These are phyloP conservation scores for Pachypanchax playfairii DNA, from an alignment of 2,113 vertebrate genomes.

Conservation along the genomic window DNA sequence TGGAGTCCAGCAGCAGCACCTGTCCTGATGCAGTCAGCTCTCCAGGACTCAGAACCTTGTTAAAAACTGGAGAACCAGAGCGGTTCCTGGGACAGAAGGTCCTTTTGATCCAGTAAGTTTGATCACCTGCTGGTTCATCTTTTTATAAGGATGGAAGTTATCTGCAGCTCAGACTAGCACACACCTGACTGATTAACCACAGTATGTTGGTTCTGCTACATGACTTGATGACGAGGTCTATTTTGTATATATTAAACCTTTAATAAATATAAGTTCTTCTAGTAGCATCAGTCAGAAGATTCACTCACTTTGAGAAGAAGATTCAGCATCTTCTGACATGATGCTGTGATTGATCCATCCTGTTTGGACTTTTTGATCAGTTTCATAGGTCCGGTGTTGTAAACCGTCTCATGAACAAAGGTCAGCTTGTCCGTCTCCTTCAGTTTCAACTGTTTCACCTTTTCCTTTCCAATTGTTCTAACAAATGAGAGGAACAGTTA, in stretches of 20 bases:
- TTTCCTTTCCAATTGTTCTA: neutral
- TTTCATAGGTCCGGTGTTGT: conserved; percentile 6
- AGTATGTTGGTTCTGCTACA: neutral
- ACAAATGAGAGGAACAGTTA: neutral
- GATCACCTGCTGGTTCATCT: no score
- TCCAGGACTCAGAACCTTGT: no score
- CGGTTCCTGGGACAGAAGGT: no score
- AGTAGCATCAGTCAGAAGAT: neutral
- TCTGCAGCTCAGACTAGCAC: no score
- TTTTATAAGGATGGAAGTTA: no score
- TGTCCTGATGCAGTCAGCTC: no score
- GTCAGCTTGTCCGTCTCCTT: neutral
- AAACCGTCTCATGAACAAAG: neutral
- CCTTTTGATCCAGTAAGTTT: no score
- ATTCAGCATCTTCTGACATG: conserved; percentile 4
- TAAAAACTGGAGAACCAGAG: no score
- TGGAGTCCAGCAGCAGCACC: no score
- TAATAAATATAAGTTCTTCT: neutral
- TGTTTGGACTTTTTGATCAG: neutral
- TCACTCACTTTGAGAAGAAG: conserved; percentile 12
- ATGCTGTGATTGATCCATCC: conserved; percentile 6
- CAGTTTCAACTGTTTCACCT: neutral
- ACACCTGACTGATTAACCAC: no score
- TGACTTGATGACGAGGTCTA: no score
- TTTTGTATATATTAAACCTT: no score